These are phyloP conservation scores for Dendrocopos noguchii DNA, from an alignment of 2,113 vertebrate species.

Conservation along the genomic window DNA sequence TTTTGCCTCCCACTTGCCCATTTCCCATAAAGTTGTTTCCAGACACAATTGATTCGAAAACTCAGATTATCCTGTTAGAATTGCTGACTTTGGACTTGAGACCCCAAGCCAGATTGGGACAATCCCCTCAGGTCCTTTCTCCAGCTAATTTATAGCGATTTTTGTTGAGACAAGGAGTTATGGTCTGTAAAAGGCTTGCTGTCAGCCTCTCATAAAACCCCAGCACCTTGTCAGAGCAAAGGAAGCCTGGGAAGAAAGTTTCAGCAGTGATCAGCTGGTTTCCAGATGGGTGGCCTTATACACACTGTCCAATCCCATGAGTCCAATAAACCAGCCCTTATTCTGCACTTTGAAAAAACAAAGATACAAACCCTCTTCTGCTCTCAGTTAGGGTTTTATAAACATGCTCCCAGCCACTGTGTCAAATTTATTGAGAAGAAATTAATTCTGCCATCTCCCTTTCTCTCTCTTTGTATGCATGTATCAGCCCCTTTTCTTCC, in stretches of 20 bases:
- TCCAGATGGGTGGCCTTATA: conserved; percentile 82
- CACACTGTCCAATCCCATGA: conserved; percentile 28
- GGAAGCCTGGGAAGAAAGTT: conserved; percentile 59
- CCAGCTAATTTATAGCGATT: conserved; percentile 81
- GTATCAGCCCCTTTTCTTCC: background rate
- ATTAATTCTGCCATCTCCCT: conserved; percentile 11
- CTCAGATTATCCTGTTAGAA: conserved; percentile 50
- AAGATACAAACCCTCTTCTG: conserved; percentile 53
- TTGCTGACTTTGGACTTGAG: conserved; percentile 49
- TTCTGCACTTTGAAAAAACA: conserved; percentile 57
- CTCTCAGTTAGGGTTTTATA: conserved; percentile 60
- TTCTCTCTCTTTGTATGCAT: background rate
- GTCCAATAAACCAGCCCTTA: conserved; percentile 65
- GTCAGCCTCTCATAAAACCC: conserved; percentile 80
- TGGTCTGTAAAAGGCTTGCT: conserved; percentile 83
- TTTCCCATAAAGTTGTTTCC: conserved; percentile 44
- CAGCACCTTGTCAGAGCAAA: conserved; percentile 73
- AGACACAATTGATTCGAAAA: conserved; percentile 63
- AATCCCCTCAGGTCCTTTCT: conserved; percentile 72
- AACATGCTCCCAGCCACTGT: conserved; percentile 44
- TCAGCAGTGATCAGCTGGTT: conserved; percentile 77
- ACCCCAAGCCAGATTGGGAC: conserved; percentile 22
- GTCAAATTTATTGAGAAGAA: conserved; percentile 68
- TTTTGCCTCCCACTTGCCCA: background rate
- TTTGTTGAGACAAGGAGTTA: conserved; percentile 83